A percentile compares a stretch with the other conserved stretches of the same genome.
Evolutionary conservation across 2,888 invertebrate genomes (phyloP).

Genomic region (Zaprionus lineosus): DNA sequence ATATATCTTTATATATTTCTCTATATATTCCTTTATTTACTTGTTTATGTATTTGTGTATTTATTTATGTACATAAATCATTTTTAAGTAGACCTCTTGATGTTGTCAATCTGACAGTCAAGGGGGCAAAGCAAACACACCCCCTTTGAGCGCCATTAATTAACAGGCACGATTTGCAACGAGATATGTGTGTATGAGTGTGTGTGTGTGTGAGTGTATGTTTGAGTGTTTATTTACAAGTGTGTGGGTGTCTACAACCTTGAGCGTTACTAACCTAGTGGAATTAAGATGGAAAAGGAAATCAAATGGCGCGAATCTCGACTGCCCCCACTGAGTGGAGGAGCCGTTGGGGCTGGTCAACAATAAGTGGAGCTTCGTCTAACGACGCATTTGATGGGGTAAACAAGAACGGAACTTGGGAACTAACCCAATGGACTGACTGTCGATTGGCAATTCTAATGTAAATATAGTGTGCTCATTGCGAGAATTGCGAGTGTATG

Average conservation of each 20-base stretch:
- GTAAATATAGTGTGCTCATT: too few species aligned
- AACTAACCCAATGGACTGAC: slow-evolving; percentile 5
- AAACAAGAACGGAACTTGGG: slow-evolving; percentile 26
- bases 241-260: slow-evolving; percentile 12
- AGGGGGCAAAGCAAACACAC: slow-evolving; percentile 29
- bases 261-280: slow-evolving; percentile 14
- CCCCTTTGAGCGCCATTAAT: slow-evolving; percentile 35
- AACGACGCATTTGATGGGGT: slow-evolving; percentile 51
- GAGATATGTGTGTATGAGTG: neutral
- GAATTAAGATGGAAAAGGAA: neutral
- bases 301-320: slow-evolving; percentile 20
- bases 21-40: slow-evolving; percentile 7
- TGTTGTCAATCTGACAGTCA: slow-evolving; percentile 32
- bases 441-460: slow-evolving; percentile 33
- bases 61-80: slow-evolving; percentile 4
- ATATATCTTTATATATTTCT: slow-evolving; percentile 14
- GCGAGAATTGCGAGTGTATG: too few species aligned
- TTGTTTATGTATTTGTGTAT: slow-evolving; percentile 8
- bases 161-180: slow-evolving; percentile 35
- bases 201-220: slow-evolving; percentile 1
- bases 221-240: too few species aligned
- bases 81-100: too few species aligned
- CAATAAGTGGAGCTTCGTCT: slow-evolving; percentile 31
- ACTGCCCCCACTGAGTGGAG: slow-evolving; percentile 13
- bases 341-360: slow-evolving; percentile 56